Evolutionary conservation across 2,113 vertebrate species (phyloP), one percentile per base, ranked within the genome.

Genomic region (Tautogolabrus adspersus): DNA sequence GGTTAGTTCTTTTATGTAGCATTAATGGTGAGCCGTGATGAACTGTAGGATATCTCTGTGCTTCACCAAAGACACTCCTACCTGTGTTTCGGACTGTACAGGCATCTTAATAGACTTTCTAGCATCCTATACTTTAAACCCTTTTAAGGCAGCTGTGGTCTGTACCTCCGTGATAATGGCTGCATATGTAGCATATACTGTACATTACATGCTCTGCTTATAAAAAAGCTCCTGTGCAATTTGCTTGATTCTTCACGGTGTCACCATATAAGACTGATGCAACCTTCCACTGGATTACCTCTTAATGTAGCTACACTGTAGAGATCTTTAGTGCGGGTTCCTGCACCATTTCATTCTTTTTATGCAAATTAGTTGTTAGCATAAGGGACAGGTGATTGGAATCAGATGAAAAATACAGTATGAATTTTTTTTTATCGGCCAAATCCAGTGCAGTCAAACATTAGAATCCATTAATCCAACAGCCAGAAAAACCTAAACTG

Each of bases 161-260:
- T 42, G 26, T 61, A 37, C 60, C 46, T 51, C 22, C 37, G 30
- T 57, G 56, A 58, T 46, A 61, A 83, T 54, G 10, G 46, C 51
- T 70, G 26, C 16, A 64, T 40, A 55, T 49, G 13, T 56, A 37
- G n/a, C 37, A 57, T 69, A 44, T n/a, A 47, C 62, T 58, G 10
- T 51, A 34, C 30, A 34, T 67, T 58, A 10, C 23, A 38, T 23
- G 40, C 13, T 62, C 30, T 57, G 22, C 44, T 47, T 22, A 71
- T 82, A 82, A n/a, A 69, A 69, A 66, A 58, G 46, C 77, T 81
- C 16, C 47, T 7, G 5, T 55, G 30, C 67, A 54, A 74, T 84
- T 52, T 82, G n/a, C 51, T 51, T 65, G 11, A 6, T 82, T 76
- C 68, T 23, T 76, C 26, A 18, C 19, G 1, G 1, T 15, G 30